Percentiles rank a stretch among this genome's conserved stretches.
Conservation (phyloP, 2,113 vertebrate genomes). For the Pongo pygmaeus region DNA sequence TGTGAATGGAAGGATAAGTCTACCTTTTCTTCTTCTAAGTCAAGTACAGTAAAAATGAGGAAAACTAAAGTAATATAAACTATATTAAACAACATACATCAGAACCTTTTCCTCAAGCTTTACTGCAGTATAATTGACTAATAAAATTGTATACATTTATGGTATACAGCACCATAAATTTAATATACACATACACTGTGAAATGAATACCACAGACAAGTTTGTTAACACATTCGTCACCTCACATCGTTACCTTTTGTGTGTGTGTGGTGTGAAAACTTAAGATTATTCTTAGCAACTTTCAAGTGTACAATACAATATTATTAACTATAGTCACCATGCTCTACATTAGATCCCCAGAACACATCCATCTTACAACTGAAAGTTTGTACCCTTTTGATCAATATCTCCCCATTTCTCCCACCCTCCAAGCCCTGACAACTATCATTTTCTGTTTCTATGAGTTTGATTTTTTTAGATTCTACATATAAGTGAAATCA, state of each 20-base stretch:
- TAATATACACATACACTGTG: background rate
- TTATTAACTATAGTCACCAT: background rate
- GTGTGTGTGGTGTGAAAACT: background rate
- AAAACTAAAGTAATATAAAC: background rate
- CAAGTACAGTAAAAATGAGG: background rate
- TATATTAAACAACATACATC: background rate
- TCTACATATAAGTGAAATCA: background rate
- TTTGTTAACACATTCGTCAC: background rate
- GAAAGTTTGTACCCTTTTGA: background rate
- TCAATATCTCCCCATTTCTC: background rate
- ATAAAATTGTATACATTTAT: background rate
- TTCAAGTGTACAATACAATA: background rate
- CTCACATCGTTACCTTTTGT: background rate
- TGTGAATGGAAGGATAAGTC: background rate
- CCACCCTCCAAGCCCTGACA: background rate
- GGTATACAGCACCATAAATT: background rate
- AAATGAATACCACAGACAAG: background rate
- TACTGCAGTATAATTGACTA: background rate
- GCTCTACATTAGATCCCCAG: background rate
- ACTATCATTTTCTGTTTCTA: background rate
- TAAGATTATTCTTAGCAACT: background rate
- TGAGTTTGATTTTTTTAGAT: background rate
- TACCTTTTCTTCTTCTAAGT: slow-evolving; percentile 9
- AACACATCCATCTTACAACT: background rate
- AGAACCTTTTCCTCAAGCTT: background rate